These are phyloP conservation scores for Drosophila prolongata DNA, from an alignment of 2,888 invertebrate genomes.

Conservation along the genomic window DNA sequence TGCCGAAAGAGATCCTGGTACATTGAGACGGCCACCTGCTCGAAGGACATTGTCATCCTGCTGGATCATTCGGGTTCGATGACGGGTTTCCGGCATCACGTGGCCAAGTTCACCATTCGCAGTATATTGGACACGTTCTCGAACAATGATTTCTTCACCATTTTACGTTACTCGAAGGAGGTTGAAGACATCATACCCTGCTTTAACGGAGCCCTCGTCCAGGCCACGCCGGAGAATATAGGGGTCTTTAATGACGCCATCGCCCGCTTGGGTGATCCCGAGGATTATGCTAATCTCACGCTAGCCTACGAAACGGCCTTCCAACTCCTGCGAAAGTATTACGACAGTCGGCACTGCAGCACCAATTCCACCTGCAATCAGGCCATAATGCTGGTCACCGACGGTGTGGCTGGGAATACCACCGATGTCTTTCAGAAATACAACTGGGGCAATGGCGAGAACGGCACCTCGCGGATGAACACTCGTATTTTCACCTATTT, in stretches of 20 bases:
- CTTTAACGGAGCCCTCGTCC: conserved; percentile 92
- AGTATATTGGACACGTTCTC: conserved; percentile 97
- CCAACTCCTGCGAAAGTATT: conserved; percentile 88
- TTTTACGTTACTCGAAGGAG: conserved; percentile 91
- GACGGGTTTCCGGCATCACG: conserved; percentile 92
- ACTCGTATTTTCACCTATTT: conserved; percentile 98
- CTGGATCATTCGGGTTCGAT: conserved; percentile 98
- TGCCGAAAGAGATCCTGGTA: conserved; percentile 97
- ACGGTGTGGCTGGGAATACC: conserved; percentile 95
- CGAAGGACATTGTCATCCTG: conserved; percentile 98
- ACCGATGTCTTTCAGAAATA: conserved; percentile 93
- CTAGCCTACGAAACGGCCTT: conserved; percentile 94
- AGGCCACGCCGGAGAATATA: conserved; percentile 94
- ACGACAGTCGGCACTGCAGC: conserved; percentile 86
- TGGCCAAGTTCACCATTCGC: conserved; percentile 93
- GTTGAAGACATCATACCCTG: conserved; percentile 92
- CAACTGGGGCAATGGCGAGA: conserved; percentile 88
- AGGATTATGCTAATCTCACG: conserved; percentile 93
- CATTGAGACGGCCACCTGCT: conserved; percentile 98
- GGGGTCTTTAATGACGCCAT: conserved; percentile 90
- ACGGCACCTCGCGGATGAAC: conserved; percentile 89
- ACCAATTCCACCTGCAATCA: conserved; percentile 92
- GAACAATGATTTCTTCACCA: conserved; percentile 98
- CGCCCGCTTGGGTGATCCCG: conserved; percentile 86
- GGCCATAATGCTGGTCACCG: conserved; percentile 98